Evolutionary conservation across 64 coral and sea anemone species (phyloP), one percentile per base, ranked within the genome.

Genomic region (Platygyra sinensis): DNA sequence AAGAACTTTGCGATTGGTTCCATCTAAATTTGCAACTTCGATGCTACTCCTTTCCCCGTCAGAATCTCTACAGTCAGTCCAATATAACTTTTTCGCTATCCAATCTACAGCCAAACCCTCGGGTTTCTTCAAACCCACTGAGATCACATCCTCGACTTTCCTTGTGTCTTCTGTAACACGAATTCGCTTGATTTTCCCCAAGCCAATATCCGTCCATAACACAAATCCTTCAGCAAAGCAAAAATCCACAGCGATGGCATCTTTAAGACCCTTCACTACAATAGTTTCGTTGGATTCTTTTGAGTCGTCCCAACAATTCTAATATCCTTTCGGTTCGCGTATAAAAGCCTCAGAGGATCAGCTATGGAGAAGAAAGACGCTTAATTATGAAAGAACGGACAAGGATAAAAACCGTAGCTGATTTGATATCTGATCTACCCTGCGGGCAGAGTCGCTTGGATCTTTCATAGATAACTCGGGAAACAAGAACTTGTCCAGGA

Each of bases 101-200:
- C 97, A 99, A 93, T 99, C 97, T 38, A 99, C 93, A 17, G 97
- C 97, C 7, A 99, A 73, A 25, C 97, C 93, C 93, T 99, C 94
- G 20, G 97, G 88, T 13, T 94, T 91, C 27, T 39, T 77, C 75
- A 99, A 94, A 60, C 93, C 97, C 32, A 96, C 33, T 2, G 79
- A 93, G 24, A 94, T 74, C 16, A 99, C 88, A 91, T 77, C 88
- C 78, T 90, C 83, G 31, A 74, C 74, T 72, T 18, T 84, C 76
- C 78, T 89, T 54, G 49, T 76, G 17, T 63, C 79, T 17, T 55
- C 80, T 25, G 73, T 42, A 11, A 96, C 2, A 81, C 83, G 76
- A 84, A 92, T 78, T 20, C 95, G 91, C 67, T 94, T 91, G 19
- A 96, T 96, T 91, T 91, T 93, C 39, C 87, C 88, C 88, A 72